Conservation (phyloP, 1,140 invertebrate species). For the Proctacanthus coquilletti region DNA sequence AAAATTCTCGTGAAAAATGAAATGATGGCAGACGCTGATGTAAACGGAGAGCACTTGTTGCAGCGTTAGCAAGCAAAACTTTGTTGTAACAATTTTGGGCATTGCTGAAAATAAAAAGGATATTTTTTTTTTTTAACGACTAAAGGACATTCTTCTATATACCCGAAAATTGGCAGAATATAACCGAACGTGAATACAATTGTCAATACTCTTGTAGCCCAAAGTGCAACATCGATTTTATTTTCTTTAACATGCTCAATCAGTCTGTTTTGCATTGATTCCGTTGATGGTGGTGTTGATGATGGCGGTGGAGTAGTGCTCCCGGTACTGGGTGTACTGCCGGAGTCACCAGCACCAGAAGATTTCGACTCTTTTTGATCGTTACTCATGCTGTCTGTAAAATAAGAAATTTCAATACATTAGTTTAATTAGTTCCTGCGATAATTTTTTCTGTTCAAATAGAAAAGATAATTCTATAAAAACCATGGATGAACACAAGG, state of each 20-base stretch:
- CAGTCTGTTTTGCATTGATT: conserved; percentile 40
- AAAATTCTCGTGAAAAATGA: conserved; percentile 63
- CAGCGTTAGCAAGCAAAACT: conserved; percentile 78
- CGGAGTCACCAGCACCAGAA: too few relatives aligned
- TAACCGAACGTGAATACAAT: conserved; percentile 71
- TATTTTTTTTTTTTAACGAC: conserved; percentile 2
- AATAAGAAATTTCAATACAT: too few relatives aligned
- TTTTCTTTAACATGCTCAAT: conserved; percentile 59
- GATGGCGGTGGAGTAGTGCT: conserved; percentile 10
- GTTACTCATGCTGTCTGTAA: conserved; percentile 10
- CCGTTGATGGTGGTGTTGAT: conserved; percentile 25
- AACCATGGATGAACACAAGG: too few relatives aligned
- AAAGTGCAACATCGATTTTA: conserved; percentile 71
- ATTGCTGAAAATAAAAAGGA: conserved; percentile 40
- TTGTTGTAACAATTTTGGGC: conserved; percentile 78
- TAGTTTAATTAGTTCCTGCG: too few relatives aligned
- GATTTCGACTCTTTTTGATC: too few relatives aligned
- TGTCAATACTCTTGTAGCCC: conserved; percentile 65
- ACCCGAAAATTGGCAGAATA: conserved; percentile 80
- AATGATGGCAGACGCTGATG: conserved; percentile 82
- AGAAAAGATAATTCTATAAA: too few relatives aligned
- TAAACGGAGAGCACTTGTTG: conserved; percentile 80
- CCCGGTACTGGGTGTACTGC: neutral
- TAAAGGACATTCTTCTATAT: conserved; percentile 29
- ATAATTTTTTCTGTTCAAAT: too few relatives aligned